Base-by-base conservation (phyloP, 2,888 invertebrate genomes). In the Xestoiulus laeticollis region DNA sequence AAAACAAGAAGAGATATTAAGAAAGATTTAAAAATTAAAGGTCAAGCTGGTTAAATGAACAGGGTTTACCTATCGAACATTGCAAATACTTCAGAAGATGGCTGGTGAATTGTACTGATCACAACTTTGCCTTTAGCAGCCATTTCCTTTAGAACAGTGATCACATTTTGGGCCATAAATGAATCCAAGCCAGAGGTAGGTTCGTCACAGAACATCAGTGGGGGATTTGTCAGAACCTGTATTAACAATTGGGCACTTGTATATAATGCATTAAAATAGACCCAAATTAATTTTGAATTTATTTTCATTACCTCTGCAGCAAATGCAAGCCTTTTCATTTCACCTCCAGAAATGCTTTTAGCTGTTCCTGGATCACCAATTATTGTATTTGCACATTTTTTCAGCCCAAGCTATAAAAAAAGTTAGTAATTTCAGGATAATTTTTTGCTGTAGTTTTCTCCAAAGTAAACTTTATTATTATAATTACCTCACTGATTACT, bases 171-270 rank as follows among this genome's bases (percentile, higher is more conserved):
- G 0, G 99, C 99, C 97, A 98, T 99, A 91, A 96, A 98, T 0
- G 98, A 98, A 92, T 99, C 99, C 88, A 99, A 93, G 0, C 99
- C 98, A 0, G 98, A 98, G 0, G 99, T 99, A 0, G 99, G 99
- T 91, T 99, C 99, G 91, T 99, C 99, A 91, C 98, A 98, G 91
- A 99, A 97, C 94, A 99, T 95, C 83, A 99, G 93, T 0, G 97
- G 95, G 0, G 99, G 99, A 93, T 99, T 97, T 0, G 98, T 99
- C 84, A 99, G 93, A 22, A 68, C 59, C 87, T 88, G 86, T 8
- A 85, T 83, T 83, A 30, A 12, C 32, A 43, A 10, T 85, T 85
- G n/a, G 16, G 43, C 19, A 85, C 5, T 44, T 85, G 85, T 85
- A 53, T 26, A 86, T 3, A 53, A 48, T 30, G 1, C 0, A 19